A percentile compares a stretch with the other conserved stretches of the same genome.
These are phyloP conservation scores for Uloborus diversus DNA, from an alignment of 1,140 invertebrate genomes.

Conservation along the genomic window DNA sequence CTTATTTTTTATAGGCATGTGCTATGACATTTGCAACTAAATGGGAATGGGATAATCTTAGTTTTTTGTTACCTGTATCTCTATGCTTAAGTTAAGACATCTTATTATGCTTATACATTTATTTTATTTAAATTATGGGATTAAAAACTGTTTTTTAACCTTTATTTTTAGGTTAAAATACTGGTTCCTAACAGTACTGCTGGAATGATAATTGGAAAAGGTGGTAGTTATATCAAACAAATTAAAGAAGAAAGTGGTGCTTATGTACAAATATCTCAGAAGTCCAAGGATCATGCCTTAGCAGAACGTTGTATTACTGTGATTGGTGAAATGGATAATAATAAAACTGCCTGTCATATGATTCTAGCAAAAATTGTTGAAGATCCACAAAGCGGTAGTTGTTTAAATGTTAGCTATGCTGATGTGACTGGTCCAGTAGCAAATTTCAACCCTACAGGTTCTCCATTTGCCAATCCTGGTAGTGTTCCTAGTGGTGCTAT, in stretches of 20 bases:
- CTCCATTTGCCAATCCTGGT: constrained; percentile 82
- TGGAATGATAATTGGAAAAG: constrained; percentile 99
- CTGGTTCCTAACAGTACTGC: constrained; percentile 98
- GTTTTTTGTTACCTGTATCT: no score
- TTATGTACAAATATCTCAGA: constrained; percentile 98
- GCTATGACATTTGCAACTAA: no score
- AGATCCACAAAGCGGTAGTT: constrained; percentile 95
- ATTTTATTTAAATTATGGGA: no score
- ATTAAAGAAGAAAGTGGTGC: constrained; percentile 97
- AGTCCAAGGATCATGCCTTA: constrained; percentile 94
- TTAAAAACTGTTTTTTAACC: background rate
- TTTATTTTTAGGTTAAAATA: constrained; percentile 79
- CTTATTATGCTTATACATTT: no score
- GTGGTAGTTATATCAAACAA: constrained; percentile 96
- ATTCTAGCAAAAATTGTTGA: constrained; percentile 97
- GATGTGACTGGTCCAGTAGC: constrained; percentile 94
- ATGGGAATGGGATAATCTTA: no score
- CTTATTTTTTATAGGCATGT: no score
- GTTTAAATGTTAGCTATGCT: constrained; percentile 94
- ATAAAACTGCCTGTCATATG: constrained; percentile 91
- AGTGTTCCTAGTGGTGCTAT: constrained; percentile 58
- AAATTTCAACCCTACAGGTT: constrained; percentile 96
- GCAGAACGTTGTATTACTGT: constrained; percentile 97
- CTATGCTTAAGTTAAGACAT: no score
- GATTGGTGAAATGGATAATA: constrained; percentile 89